Evolutionary conservation across 2,888 invertebrate genomes (phyloP).

Genomic region (Trichopria drosophilae): DNA sequence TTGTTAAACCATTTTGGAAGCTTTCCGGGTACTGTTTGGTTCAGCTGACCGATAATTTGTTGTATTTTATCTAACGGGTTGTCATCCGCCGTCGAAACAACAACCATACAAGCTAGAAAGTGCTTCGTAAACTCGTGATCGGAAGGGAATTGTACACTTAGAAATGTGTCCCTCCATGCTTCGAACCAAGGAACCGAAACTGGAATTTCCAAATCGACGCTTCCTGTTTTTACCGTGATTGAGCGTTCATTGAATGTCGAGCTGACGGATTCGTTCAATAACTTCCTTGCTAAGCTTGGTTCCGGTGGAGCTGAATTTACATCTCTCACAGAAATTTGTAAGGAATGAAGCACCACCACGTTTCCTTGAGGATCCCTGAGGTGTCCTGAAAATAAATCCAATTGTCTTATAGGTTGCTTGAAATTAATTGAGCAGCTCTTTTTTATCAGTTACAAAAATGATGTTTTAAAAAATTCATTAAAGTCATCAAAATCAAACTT

Average conservation of each 20-base stretch:
- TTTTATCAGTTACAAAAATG: too few relatives aligned
- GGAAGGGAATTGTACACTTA: conserved; percentile 82
- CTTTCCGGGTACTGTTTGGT: conserved; percentile 76
- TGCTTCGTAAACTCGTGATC: conserved; percentile 97
- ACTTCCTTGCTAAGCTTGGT: conserved; percentile 78
- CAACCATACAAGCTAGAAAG: conserved; percentile 80
- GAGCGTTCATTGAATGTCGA: conserved; percentile 64
- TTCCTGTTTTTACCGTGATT: conserved; percentile 64
- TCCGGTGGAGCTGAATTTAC: conserved; percentile 80
- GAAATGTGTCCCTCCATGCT: conserved; percentile 89
- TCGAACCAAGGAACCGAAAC: conserved; percentile 91
- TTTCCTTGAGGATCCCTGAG: conserved; percentile 82
- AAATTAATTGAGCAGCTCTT: neutral
- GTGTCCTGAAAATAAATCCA: conserved; percentile 67
- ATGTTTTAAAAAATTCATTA: too few relatives aligned
- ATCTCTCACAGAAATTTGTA: conserved; percentile 79
- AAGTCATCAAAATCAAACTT: too few relatives aligned
- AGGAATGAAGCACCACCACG: conserved; percentile 71
- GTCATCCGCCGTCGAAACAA: conserved; percentile 72
- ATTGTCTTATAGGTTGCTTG: too few relatives aligned
- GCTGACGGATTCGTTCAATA: conserved; percentile 81
- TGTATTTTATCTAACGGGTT: conserved; percentile 82
- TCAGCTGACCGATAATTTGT: conserved; percentile 77
- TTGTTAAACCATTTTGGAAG: conserved; percentile 81
- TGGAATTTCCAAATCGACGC: conserved; percentile 69